Conservation (phyloP, 2,113 vertebrate genomes). For the Psittacula cyanocephala region DNA sequence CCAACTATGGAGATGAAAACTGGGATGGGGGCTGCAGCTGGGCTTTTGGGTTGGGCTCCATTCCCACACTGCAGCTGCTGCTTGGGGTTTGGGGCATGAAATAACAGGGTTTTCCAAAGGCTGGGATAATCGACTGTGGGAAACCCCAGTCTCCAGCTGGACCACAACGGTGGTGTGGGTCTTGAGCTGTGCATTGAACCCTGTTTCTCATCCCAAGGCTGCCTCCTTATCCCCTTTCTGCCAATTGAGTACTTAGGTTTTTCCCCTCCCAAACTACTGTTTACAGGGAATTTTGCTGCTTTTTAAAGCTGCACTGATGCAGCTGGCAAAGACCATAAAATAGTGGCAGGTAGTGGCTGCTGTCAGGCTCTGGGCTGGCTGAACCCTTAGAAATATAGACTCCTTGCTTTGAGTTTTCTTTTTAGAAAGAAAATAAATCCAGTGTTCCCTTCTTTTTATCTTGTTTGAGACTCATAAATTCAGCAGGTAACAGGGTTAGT, state of each 20-base stretch:
- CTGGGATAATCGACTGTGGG: neutral
- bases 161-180: fast-evolving
- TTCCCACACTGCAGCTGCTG: neutral
- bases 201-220: neutral
- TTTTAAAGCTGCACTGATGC: neutral
- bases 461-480: conserved; percentile 71
- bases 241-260: neutral
- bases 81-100: neutral
- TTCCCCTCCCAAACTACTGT: neutral
- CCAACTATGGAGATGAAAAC: neutral
- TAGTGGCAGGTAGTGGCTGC: neutral
- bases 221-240: neutral
- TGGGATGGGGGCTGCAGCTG: neutral
- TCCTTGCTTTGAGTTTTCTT: neutral
- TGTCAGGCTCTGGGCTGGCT: neutral
- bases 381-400: neutral
- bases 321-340: neutral
- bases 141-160: neutral
- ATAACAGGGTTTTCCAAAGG: neutral
- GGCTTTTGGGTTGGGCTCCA: neutral
- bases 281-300: neutral
- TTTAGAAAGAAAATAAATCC: conserved; percentile 41
- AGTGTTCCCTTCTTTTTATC: conserved; percentile 54
- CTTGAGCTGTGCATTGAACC: fast-evolving
- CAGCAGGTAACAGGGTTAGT: conserved; percentile 48